These are phyloP conservation scores for Blastobasis adustella DNA, from an alignment of 2,888 invertebrate species.

Conservation along the genomic window DNA sequence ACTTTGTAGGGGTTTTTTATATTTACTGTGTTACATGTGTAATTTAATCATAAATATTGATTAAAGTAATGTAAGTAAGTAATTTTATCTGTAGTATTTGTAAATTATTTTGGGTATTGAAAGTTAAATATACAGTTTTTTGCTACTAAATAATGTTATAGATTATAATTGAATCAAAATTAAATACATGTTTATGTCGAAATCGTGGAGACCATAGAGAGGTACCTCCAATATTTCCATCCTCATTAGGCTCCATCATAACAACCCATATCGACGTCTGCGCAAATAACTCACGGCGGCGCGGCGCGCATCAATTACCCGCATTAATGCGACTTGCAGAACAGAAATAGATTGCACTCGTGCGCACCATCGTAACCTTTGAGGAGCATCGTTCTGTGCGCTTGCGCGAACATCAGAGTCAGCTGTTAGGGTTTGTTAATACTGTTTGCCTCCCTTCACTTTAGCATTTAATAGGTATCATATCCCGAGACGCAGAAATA, in stretches of 20 bases:
- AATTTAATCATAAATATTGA: too few relatives aligned
- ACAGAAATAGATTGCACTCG: constrained; percentile 36
- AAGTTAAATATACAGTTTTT: too few relatives aligned
- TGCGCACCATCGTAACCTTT: constrained; percentile 12
- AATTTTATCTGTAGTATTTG: too few relatives aligned
- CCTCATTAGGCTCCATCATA: constrained; percentile 20
- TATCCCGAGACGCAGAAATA: too few relatives aligned
- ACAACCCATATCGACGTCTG: constrained; percentile 12
- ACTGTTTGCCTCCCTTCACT: background rate
- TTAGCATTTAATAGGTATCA: too few relatives aligned
- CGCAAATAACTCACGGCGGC: constrained; percentile 13
- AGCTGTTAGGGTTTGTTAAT: background rate
- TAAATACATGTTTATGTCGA: background rate
- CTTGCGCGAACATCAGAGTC: background rate
- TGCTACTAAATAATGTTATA: too few relatives aligned
- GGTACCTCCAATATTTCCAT: constrained; percentile 15
- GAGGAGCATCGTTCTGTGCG: background rate
- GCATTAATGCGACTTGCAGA: constrained; percentile 25
- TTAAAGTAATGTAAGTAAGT: too few relatives aligned
- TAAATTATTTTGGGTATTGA: too few relatives aligned
- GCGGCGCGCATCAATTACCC: constrained; percentile 26
- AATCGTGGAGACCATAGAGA: background rate
- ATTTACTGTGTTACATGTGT: too few relatives aligned
- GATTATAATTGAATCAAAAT: too few relatives aligned
- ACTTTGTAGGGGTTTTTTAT: too few relatives aligned